Evolutionary conservation across 1,140 invertebrate genomes (phyloP), one percentile per base, ranked within the genome.

Genomic region (Drosophila equinoxialis): DNA sequence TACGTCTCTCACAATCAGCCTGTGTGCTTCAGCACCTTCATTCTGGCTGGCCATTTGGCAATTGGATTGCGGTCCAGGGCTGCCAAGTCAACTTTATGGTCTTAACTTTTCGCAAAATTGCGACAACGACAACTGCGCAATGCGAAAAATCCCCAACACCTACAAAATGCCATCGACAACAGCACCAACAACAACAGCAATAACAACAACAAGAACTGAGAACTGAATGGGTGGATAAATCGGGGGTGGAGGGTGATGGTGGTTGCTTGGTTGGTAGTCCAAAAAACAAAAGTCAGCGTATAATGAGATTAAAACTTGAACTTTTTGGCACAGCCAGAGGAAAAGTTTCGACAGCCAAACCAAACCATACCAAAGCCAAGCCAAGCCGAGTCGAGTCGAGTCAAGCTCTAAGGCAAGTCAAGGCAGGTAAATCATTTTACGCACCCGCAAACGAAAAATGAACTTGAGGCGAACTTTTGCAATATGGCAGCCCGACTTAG

Each of bases 241-340:
- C 23, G 58, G 37, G 37, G 68, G 74, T 72, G 71, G 75, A 66
- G 6, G 1, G 6, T 1, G 42, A 2, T 48, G 45, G 17, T 6
- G 45, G 14, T 20, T 8, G 11, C 37, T 5, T 39, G 37, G 37
- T 39, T 48, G 14, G 45, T 20, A 11, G 84, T 84, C 77, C 77
- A 84, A 72, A 79, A 87, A 78, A 89, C 84, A 89, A 89, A 90
- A 89, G 84, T 89, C 84, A 90, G 77, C 84, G 85, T 90, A 89
- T 89, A 89, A 89, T 89, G 84, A 90, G 84, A 89, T 89, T 89
- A 89, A 90, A 89, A 90, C 74, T 90, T 90, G 77, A 89, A 89
- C 84, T 89, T 89, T 51, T 80, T 65, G 77, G 74, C 74, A 77
- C 70, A 67, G 68, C 85, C 73, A 85, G 71, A 67, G 67, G 77